Evolutionary conservation across 2,113 vertebrate genomes (phyloP), one percentile per base, ranked within the genome.

Genomic region (Megatriorchis doriae): DNA sequence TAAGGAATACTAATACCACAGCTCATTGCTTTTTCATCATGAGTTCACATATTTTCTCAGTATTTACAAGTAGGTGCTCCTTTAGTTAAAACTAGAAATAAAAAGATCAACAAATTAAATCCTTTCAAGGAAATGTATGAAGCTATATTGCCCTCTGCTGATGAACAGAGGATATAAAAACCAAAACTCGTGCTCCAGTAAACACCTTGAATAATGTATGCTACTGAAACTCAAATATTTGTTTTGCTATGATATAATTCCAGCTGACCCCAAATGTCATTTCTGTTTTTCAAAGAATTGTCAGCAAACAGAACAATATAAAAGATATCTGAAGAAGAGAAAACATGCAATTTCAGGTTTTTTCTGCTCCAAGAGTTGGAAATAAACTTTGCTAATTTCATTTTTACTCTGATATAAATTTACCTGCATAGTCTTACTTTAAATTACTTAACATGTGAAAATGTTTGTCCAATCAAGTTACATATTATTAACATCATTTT

Each of bases 61-160:
- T 95, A 97, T 97, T 91, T 95, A 96, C 78, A 97, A 83, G 32
- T 73, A 59, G 90, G 71, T 80, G 66, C 62, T 75, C 66, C 68
- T 95, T 94, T 94, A 96, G 77, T 94, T 93, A 93, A 95, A 95
- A 90, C 68, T 27, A 73, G 72, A 90, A 91, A 79, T 79, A 53
- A 79, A 93, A 96, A 90, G 59, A 70, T 84, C 73, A 93, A 93
- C 72, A 93, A 95, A 93, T 86, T 93, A 96, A 90, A 83, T 65
- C 23, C 45, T 81, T 81, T 45, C 56, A 73, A 81, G 32, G 34
- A 96, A 94, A 94, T 73, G 6, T 47, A 88, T 90, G 67, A 96
- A 86, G 81, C 93, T 79, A 94, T 53, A 97, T 81, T 97, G 97
- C 97, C 97, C 97, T 98, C 98, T 98, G 75, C 96, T 98, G 98